Percentiles rank a stretch among this genome's conserved stretches.
These are phyloP conservation scores for Manis javanica DNA, from an alignment of 2,797 vertebrate species.

Conservation along the genomic window DNA sequence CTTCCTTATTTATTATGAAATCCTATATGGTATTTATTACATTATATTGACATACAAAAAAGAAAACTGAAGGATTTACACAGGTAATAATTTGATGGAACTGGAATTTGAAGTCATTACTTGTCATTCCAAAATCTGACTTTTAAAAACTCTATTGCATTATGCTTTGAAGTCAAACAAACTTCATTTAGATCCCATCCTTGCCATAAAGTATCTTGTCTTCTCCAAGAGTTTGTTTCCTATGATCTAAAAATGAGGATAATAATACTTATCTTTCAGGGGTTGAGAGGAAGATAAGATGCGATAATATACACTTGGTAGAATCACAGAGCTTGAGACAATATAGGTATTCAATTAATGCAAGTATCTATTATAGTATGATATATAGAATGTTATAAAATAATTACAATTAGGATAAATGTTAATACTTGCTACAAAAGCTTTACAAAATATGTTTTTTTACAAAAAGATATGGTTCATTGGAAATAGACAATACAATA, in stretches of 20 bases:
- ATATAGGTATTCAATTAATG: background rate
- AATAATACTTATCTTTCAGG: background rate
- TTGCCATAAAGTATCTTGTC: background rate
- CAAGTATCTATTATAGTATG: background rate
- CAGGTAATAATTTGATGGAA: background rate
- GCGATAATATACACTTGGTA: background rate
- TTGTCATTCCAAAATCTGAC: background rate
- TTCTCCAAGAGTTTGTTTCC: too few species aligned
- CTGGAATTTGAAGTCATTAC: background rate
- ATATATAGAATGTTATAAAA: background rate
- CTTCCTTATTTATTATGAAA: background rate
- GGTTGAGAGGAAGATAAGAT: background rate
- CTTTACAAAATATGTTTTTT: background rate
- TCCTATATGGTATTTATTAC: background rate
- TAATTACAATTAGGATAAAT: background rate
- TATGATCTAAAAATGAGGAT: background rate
- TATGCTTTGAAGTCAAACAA: background rate
- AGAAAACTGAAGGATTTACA: background rate
- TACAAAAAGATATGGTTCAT: background rate
- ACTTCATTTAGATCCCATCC: background rate
- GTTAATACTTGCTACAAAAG: background rate
- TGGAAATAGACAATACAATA: background rate
- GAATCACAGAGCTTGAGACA: background rate
- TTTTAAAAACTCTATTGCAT: background rate
- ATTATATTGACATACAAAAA: background rate